Percentiles rank a stretch among this genome's conserved stretches.
phyloP scores from a whole-genome alignment of 2,797 vertebrate genomes.

The Hypotaenidia philippensis region DNA sequence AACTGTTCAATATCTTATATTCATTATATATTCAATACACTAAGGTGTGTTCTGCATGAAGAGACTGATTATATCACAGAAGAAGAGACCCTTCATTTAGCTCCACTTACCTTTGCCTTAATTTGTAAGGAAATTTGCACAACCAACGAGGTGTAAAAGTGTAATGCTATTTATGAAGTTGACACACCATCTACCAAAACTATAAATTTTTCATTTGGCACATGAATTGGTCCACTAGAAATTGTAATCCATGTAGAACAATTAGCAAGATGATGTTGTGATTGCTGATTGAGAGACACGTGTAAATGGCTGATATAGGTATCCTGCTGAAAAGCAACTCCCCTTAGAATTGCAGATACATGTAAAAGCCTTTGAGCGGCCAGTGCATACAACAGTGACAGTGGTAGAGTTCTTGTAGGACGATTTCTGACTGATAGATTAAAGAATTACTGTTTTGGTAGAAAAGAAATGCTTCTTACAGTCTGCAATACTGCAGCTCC shows the following conservation, averaged over 20 bases:
- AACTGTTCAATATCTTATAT: background rate
- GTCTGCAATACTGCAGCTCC: background rate
- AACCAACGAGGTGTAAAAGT: background rate
- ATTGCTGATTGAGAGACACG: background rate
- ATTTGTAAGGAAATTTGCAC: background rate
- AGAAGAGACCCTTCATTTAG: background rate
- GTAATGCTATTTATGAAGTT: background rate
- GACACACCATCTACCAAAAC: background rate
- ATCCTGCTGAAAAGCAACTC: background rate
- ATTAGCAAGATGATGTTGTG: background rate
- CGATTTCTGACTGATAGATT: background rate
- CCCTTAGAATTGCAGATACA: background rate
- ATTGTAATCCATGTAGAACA: background rate
- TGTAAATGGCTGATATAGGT: background rate
- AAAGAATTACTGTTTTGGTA: background rate
- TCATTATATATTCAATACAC: background rate
- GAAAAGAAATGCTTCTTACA: background rate
- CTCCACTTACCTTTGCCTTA: background rate
- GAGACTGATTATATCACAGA: background rate
- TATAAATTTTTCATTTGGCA: background rate
- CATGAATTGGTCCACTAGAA: background rate
- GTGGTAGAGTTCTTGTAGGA: background rate
- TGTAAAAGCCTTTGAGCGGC: background rate
- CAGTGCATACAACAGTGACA: background rate
- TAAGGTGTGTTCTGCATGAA: background rate